Base-by-base conservation (phyloP, 2,888 invertebrate species). In the Noctua pronuba region DNA sequence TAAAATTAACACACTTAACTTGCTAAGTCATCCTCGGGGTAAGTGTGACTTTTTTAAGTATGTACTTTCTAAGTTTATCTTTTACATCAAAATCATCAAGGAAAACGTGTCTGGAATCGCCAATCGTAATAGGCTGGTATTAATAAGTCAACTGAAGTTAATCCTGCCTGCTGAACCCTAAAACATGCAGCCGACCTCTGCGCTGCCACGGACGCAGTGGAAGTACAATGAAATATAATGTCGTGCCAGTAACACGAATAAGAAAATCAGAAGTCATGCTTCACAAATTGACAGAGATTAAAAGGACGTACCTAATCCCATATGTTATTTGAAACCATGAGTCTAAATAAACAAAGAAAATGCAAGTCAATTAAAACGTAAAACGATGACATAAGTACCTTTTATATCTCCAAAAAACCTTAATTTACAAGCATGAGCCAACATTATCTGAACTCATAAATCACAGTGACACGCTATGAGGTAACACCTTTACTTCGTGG, bases 391-490 rank as follows among this genome's bases (percentile, higher is more conserved):
- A 28, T 21, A 35, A 35, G 49, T n/a, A 66, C 7, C 44, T 38
- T 58, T 38, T 35, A 55, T 41, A 65, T 73, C 16, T 65, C n/a
- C 11, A 66, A 84, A 83, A 81, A 66, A 60, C 52, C 65, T 71
- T 79, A 84, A 88, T 86, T 88, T 84, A 75, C 78, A 85, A 75
- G 69, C 76, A 35, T 81, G 84, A 84, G 75, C 65, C 60, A 82
- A 82, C 84, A 82, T 58, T 85, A 82, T 87, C 81, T 77, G 46
- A 1, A 24, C 72, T 79, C 84, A 77, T 88, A 84, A 88, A 88
- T 88, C 88, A 88, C 68, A 74, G 71, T 84, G 87, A 80, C 80
- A 74, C 28, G 72, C 69, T 72, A 68, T 81, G 73, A 74, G 73
- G 66, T 73, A 74, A 81, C 74, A 82, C 73, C 77, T 38, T 69